These are phyloP conservation scores for Cheilosia scutellata DNA, from an alignment of 2,888 invertebrate genomes.

Conservation along the genomic window DNA sequence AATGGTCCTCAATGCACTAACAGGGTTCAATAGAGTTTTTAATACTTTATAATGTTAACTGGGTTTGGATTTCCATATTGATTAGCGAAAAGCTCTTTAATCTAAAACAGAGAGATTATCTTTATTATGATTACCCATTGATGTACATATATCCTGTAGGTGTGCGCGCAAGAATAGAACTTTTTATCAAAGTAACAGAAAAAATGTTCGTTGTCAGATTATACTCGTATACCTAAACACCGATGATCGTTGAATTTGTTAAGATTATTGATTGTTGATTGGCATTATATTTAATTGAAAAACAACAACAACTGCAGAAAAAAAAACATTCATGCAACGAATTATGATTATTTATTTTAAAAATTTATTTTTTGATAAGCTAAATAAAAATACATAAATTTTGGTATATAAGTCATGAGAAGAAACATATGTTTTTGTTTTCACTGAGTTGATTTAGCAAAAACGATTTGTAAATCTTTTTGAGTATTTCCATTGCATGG, in stretches of 20 bases:
- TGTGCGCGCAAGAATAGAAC: not conserved
- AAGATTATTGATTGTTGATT: not conserved
- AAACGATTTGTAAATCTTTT: too few species aligned
- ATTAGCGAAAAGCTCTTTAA: conserved; percentile 19
- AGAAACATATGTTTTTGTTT: too few species aligned
- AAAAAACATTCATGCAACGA: too few species aligned
- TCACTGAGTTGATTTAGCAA: too few species aligned
- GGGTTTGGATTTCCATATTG: not conserved
- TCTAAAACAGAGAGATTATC: conserved; percentile 26
- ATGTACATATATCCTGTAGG: not conserved
- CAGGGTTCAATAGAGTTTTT: not conserved
- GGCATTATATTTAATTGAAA: too few species aligned
- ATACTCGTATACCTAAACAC: conserved; percentile 1
- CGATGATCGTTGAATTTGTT: not conserved
- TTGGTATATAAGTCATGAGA: too few species aligned
- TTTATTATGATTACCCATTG: conserved; percentile 21
- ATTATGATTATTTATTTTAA: too few species aligned
- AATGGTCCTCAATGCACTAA: conserved; percentile 37
- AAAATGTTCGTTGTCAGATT: not conserved
- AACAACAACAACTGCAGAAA: too few species aligned
- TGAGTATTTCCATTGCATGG: too few species aligned
- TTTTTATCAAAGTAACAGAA: not conserved
- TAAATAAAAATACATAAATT: too few species aligned
- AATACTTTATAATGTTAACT: conserved; percentile 47
- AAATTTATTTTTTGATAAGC: too few species aligned